Conservation (phyloP, 2,797 vertebrate genomes). For the Hoplostethus atlanticus region DNA sequence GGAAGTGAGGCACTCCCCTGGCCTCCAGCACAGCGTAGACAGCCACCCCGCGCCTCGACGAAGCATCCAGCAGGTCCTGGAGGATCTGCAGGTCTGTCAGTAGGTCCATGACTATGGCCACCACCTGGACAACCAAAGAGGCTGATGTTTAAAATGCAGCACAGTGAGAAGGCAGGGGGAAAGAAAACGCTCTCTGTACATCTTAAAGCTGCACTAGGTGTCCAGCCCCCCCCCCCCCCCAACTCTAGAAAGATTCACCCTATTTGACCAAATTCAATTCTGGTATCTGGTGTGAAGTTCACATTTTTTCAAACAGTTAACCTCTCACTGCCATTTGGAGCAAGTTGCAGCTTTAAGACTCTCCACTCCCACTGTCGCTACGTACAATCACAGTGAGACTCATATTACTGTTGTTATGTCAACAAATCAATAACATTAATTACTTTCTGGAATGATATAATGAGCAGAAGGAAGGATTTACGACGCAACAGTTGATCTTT, state of each 20-base stretch:
- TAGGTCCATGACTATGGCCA: conserved; percentile 96
- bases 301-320: no score
- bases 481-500: not conserved
- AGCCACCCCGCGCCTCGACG: conserved; percentile 88
- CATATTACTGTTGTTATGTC: no score
- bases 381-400: not conserved
- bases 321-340: not conserved
- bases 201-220: no score
- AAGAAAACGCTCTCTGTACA: no score
- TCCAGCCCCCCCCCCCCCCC: no score
- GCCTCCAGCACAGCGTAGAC: conserved; percentile 93
- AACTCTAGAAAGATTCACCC: no score
- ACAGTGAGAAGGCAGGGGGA: not conserved
- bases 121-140: conserved; percentile 80
- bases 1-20: conserved; percentile 87
- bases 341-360: no score
- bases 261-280: no score
- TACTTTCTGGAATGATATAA: no score
- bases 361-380: not conserved
- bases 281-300: no score
- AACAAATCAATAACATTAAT: not conserved
- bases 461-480: not conserved
- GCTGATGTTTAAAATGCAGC: not conserved
- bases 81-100: conserved; percentile 95
- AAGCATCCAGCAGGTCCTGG: conserved; percentile 93